Evolutionary conservation across 2,113 vertebrate genomes (phyloP), one percentile per base, ranked within the genome.

Genomic region (Lycaon pictus): DNA sequence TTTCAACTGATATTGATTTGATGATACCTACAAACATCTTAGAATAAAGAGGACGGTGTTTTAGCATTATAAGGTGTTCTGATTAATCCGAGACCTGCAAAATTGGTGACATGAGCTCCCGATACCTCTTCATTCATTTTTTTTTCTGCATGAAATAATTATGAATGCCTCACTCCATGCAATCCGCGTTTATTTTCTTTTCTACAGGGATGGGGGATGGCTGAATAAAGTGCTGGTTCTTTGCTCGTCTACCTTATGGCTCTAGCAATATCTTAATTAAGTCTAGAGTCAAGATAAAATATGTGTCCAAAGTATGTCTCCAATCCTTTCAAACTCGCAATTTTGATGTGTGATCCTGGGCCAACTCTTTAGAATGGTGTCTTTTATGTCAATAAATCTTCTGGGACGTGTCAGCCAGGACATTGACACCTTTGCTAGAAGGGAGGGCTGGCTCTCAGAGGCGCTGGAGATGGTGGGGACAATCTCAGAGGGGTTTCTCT

Each of bases 21-120:
- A 98, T 98, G 98, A 98, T 97, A 97, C 88, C 97, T 97, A 98
- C 98, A 96, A 97, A 98, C 98, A 98, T 96, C 98, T 98, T 92
- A 93, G 97, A 96, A 97, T 92, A 98, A 98, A 98, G 97, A 96
- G 82, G 88, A 29, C 97, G 97, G 77, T 87, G 86, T 92, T 95
- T 92, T 95, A 97, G 93, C 97, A 88, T 98, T 79, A 93, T 11
- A 87, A 95, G 95, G 35, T 67, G 88, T 92, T 91, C 97, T 98
- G 97, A 97, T 97, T 97, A 98, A 96, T 72, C 88, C 56, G 27
- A 27, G 79, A 63, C 90, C 93, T 97, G 93, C 55, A 83, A 96
- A 93, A 91, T 88, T 94, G 93, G 95, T 97, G 98, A 97, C 93
- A 97, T 60, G 88, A 98, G 96, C 98, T 92, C 91, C 95, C 90